Base-by-base conservation (phyloP, 2,888 invertebrate species). In the Chymomyza procnemis region DNA sequence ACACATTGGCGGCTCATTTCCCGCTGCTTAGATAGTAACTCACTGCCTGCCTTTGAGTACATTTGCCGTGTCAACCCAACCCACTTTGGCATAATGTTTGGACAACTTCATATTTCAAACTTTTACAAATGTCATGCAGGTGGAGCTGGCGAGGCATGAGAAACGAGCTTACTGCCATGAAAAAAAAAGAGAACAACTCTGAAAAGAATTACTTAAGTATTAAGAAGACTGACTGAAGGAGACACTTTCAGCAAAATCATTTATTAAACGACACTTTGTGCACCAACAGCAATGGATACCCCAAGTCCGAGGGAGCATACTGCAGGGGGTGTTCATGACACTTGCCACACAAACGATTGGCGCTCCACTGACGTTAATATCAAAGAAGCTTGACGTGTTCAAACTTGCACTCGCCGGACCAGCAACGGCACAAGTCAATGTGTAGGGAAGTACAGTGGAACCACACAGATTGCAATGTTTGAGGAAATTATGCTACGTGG, bases 41-140 rank as follows among this genome's bases (percentile, higher is more conserved):
- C 21, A 4, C 21, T 21, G 55, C 26, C 9, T 55, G n/a, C 34
- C 26, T 22, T 47, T 47, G 9, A n/a, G 14, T 4, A 47, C 14
- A 4, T 47, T 47, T 14, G 9, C n/a, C n/a, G 14, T 47, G n/a
- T 47, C 47, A n/a, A n/a, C 1, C 18, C 14, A 14, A 47, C 18
- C 16, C 50, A 6, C 57, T 30, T 41, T 34, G 16, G 57, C 60
- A 68, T 64, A 73, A 76, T 81, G 76, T 79, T 73, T 75, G 66
- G 74, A 71, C 60, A 62, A 69, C 77, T 71, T 85, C 79, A 79
- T 85, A 85, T 71, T 76, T 79, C 69, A 69, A 70, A 74, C 59
- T 69, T 69, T 72, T 69, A 61, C 66, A 60, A 71, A 72, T 82
- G 80, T 74, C 78, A 82, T 79, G 70, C 74, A 79, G 76, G 61